Percentiles rank a stretch among this genome's conserved stretches.
phyloP scores from a whole-genome alignment of 2,888 invertebrate genomes.

The Gymnosoma rotundatum region DNA sequence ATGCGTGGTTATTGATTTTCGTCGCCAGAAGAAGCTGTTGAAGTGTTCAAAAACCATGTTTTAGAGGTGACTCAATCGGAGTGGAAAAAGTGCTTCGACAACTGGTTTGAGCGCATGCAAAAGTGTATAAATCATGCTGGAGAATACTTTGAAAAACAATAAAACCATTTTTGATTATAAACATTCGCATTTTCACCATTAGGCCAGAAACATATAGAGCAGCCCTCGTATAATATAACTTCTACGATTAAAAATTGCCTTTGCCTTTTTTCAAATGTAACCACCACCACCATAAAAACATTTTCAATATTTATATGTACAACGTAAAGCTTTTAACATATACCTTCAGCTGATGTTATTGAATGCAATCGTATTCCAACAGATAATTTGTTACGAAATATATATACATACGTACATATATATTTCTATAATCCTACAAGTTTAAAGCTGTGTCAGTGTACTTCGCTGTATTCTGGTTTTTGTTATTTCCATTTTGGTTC shows the following conservation, averaged over 20 bases:
- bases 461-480: neutral
- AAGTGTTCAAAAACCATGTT: too few relatives aligned
- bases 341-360: slow-evolving; percentile 11
- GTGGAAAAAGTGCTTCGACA: too few relatives aligned
- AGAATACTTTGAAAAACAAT: too few relatives aligned
- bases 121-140: too few relatives aligned
- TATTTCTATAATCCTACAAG: neutral
- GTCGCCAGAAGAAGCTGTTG: too few relatives aligned
- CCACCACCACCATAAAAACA: neutral
- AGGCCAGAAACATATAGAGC: too few relatives aligned
- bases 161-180: too few relatives aligned
- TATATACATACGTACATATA: neutral
- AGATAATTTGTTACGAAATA: slow-evolving; percentile 58
- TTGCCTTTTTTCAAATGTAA: neutral
- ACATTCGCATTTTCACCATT: too few relatives aligned
- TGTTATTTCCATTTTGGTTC: slow-evolving; percentile 13
- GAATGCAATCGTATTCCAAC: slow-evolving; percentile 53
- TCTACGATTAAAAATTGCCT: neutral
- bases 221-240: neutral
- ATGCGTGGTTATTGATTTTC: too few relatives aligned
- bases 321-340: slow-evolving; percentile 40
- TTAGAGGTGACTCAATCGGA: too few relatives aligned
- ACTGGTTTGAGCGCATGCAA: too few relatives aligned
- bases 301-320: slow-evolving; percentile 37
- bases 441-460: neutral